Base-by-base conservation (phyloP, 2,888 invertebrate genomes). In the Euproctis similis region DNA sequence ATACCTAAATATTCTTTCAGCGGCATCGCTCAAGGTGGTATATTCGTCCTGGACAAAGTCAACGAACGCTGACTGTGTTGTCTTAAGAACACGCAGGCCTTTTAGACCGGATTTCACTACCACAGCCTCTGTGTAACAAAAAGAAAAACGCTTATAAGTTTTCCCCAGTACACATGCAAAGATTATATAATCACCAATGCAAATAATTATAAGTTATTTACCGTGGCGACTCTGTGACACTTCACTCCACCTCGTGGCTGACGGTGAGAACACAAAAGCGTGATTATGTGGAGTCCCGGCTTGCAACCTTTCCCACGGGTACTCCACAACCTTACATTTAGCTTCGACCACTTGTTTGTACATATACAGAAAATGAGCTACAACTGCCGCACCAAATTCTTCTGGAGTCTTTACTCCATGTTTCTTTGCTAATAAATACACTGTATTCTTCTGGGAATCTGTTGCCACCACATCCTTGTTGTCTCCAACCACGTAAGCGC, bases 371-470 rank as follows among this genome's bases (percentile, higher is more conserved):
- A 93, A 93, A 64, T 93, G 93, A 32, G 88, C 87, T 52, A 90
- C 89, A 9, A 93, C 84, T n/a, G 91, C 70, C 10, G 92, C 77
- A 1, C 89, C 93, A 61, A 93, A 94, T 52, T 90, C 89, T 65
- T 94, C 94, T 0, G 92, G 92, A 12, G 90, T 89, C 47, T 89
- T 88, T 14, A 93, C 88, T 26, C 93, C 93, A 59, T 90, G 85
- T 53, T 92, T 91, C 59, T 92, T 93, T 4, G 93, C 93, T 45
- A 93, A 65, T 19, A 93, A 69, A 59, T 92, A 93, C 18, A 93
- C 90, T 1, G 92, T 93, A 59, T 94, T 94, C 73, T 93, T 93
- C 64, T 93, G 93, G 0, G 92, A 90, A 58, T 93, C 93, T 1
- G 93, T 93, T 7, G 93, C 93, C 9, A 94, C 90, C 36, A 94